phyloP scores from a whole-genome alignment of 2,888 invertebrate genomes.

The Drosophila picticornis region DNA sequence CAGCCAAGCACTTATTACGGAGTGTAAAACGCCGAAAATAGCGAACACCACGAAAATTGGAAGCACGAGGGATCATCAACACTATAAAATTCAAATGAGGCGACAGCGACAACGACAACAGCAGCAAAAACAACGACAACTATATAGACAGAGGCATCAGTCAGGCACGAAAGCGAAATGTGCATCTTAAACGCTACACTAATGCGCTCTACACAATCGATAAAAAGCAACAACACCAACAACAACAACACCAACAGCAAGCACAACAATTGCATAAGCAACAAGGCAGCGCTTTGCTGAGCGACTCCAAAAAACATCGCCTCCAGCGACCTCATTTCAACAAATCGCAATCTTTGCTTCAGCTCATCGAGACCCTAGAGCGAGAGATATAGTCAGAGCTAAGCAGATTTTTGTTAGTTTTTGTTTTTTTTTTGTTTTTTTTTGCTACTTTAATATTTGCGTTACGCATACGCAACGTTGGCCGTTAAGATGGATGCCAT shows the following conservation, averaged over 20 bases:
- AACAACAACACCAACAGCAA: slow-evolving; percentile 18
- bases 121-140: slow-evolving; percentile 6
- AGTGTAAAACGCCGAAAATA: slow-evolving; percentile 43
- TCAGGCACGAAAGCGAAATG: slow-evolving; percentile 59
- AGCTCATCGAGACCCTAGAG: slow-evolving; percentile 41
- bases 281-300: slow-evolving; percentile 31
- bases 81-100: slow-evolving; percentile 65
- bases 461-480: slow-evolving; percentile 58
- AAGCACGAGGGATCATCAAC: slow-evolving; percentile 49
- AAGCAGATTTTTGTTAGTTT: slow-evolving; percentile 6
- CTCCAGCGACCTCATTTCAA: slow-evolving; percentile 64
- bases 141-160: slow-evolving; percentile 35
- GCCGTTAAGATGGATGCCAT: slow-evolving; percentile 53
- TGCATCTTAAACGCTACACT: slow-evolving; percentile 61
- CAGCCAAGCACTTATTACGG: slow-evolving; percentile 38
- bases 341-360: slow-evolving; percentile 65
- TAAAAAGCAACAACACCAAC: slow-evolving; percentile 29
- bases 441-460: slow-evolving; percentile 22
- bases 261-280: slow-evolving; percentile 60
- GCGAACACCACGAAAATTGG: slow-evolving; percentile 32
- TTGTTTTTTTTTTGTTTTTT: neutral
- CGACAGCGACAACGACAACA: slow-evolving; percentile 32
- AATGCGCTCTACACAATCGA: slow-evolving; percentile 51
- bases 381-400: slow-evolving; percentile 9
- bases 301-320: slow-evolving; percentile 36